Evolutionary conservation across 1,140 invertebrate genomes (phyloP).

Genomic region (Episyrphus balteatus): DNA sequence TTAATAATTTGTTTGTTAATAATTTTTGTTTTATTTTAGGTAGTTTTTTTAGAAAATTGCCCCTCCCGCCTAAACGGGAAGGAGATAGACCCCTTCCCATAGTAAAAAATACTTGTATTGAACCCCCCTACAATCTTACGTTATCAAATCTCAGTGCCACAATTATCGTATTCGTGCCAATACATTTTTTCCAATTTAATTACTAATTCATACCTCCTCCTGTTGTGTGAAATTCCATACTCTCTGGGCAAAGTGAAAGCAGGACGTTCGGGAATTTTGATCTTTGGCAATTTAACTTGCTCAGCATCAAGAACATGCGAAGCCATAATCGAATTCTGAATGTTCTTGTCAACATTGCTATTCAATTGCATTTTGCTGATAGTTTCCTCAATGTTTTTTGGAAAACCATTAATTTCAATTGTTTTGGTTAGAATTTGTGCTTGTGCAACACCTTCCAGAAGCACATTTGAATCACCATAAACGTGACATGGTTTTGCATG

Average conservation of each 20-base stretch:
- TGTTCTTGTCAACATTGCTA: slow-evolving; percentile 41
- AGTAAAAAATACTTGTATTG: no score
- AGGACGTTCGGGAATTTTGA: slow-evolving; percentile 54
- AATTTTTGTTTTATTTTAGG: no score
- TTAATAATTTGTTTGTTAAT: no score
- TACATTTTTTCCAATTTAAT: neutral
- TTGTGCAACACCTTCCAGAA: slow-evolving; percentile 60
- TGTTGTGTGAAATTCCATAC: slow-evolving; percentile 57
- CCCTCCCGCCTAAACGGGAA: no score
- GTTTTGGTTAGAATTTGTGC: slow-evolving; percentile 65
- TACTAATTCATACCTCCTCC: slow-evolving; percentile 52
- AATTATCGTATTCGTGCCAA: no score
- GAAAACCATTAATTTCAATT: slow-evolving; percentile 50
- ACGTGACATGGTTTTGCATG: slow-evolving; percentile 47
- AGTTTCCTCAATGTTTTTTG: slow-evolving; percentile 42
- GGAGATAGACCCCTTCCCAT: no score
- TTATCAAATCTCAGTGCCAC: no score
- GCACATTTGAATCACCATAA: slow-evolving; percentile 48
- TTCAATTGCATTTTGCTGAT: slow-evolving; percentile 39
- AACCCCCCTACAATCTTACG: no score
- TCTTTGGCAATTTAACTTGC: slow-evolving; percentile 62
- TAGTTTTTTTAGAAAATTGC: no score
- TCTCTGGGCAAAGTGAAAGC: slow-evolving; percentile 56
- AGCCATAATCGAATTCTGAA: slow-evolving; percentile 51
- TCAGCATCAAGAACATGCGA: slow-evolving; percentile 67